Conservation (phyloP, 2,888 invertebrate species). For the Ectemnius cavifrons region DNA sequence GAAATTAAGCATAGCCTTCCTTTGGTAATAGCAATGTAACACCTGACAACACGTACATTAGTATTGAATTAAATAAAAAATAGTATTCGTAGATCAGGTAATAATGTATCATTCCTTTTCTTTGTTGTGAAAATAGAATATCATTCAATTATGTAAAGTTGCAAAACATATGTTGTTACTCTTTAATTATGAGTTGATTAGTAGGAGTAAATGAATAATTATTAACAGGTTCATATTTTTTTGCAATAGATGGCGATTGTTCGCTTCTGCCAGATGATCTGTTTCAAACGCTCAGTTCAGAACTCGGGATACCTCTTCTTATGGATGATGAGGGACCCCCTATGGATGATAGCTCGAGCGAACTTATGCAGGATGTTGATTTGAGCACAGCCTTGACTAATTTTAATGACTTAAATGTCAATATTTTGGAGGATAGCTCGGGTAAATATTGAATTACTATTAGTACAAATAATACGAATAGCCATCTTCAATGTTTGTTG, state of each 20-base stretch:
- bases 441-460: conserved; percentile 33
- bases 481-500: conserved; percentile 8
- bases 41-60: too few species aligned
- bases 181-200: too few species aligned
- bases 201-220: too few species aligned
- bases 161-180: too few species aligned
- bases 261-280: conserved; percentile 68
- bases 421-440: conserved; percentile 17
- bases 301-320: conserved; percentile 68
- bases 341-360: conserved; percentile 19
- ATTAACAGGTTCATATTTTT: too few species aligned
- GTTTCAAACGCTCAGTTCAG: conserved; percentile 69
- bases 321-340: conserved; percentile 63
- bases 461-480: not conserved
- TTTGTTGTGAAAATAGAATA: too few species aligned
- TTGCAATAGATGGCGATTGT: conserved; percentile 61
- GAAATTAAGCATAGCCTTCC: too few species aligned
- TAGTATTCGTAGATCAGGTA: too few species aligned
- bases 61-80: too few species aligned
- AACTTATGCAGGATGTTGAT: conserved; percentile 43
- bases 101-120: too few species aligned
- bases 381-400: conserved; percentile 45
- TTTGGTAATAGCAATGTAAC: too few species aligned
- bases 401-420: conserved; percentile 16
- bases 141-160: too few species aligned